phyloP scores from a whole-genome alignment of 2,888 invertebrate species.

The Fissipunctia ypsillon region DNA sequence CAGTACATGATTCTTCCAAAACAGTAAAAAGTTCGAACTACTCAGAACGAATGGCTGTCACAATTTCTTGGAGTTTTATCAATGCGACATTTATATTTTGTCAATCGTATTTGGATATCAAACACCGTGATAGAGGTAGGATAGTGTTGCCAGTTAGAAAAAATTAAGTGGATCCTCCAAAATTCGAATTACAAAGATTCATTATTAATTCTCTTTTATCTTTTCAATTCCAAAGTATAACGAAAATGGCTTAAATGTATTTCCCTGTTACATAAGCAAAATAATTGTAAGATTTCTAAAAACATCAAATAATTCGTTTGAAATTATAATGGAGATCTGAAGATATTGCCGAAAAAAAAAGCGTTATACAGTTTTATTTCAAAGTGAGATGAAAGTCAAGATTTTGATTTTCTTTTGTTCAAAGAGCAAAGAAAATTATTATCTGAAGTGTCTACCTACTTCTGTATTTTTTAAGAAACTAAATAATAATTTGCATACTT shows the following conservation, averaged over 20 bases:
- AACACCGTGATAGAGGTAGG: conserved; percentile 43
- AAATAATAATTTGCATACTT: neutral
- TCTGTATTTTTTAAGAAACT: too few relatives aligned
- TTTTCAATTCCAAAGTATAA: neutral
- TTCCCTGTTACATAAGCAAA: neutral
- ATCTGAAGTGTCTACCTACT: neutral
- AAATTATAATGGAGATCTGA: neutral
- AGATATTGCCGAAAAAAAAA: neutral
- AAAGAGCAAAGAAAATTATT: too few relatives aligned
- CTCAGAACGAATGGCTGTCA: neutral
- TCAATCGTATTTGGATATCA: conserved; percentile 66
- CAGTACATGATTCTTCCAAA: neutral
- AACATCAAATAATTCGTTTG: neutral
- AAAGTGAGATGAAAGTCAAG: neutral
- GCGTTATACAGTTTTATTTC: neutral
- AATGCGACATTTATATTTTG: conserved; percentile 85
- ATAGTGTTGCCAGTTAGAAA: neutral
- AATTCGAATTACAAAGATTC: neutral
- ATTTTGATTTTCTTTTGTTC: conserved; percentile 9
- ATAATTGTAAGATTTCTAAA: conserved; percentile 13
- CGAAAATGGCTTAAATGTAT: neutral
- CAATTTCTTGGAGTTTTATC: conserved; percentile 79
- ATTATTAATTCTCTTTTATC: neutral
- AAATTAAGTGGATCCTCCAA: neutral
- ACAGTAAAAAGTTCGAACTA: neutral